phyloP scores from a whole-genome alignment of 2,113 vertebrate species.

The Phylloscopus trochilus region DNA sequence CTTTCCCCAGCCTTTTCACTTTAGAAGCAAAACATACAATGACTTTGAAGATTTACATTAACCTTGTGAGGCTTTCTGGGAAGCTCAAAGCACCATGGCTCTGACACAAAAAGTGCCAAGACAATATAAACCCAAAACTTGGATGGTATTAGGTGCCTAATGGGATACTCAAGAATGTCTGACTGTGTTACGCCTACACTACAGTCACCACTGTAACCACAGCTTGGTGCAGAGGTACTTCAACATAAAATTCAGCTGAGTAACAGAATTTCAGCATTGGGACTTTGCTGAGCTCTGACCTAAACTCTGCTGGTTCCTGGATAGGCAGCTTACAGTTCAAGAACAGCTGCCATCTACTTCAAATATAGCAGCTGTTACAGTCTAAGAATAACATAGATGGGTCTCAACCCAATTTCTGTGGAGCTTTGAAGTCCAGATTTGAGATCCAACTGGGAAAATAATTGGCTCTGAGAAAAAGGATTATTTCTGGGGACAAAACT shows the following conservation, averaged over 20 bases:
- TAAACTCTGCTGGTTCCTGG: neutral
- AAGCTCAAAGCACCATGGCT: neutral
- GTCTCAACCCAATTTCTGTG: neutral
- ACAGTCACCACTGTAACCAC: neutral
- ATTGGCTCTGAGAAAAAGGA: neutral
- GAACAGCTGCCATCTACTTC: neutral
- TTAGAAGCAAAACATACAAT: neutral
- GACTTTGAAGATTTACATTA: neutral
- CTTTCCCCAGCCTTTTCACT: neutral
- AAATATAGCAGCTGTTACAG: neutral
- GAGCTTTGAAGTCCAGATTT: neutral
- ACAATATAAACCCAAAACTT: neutral
- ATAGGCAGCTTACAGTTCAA: neutral
- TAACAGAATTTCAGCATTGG: neutral
- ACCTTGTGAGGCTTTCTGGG: neutral
- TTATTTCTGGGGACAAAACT: neutral
- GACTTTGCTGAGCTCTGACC: neutral
- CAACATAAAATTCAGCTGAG: neutral
- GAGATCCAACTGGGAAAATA: slow-evolving; percentile 14
- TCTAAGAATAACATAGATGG: neutral
- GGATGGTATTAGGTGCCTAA: neutral
- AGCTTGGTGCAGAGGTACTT: rapidly evolving
- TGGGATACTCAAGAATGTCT: neutral
- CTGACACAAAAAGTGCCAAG: neutral
- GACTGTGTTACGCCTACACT: neutral